Evolutionary conservation across 2,888 invertebrate genomes (phyloP).

Genomic region (Caenorhabditis imperialis): DNA sequence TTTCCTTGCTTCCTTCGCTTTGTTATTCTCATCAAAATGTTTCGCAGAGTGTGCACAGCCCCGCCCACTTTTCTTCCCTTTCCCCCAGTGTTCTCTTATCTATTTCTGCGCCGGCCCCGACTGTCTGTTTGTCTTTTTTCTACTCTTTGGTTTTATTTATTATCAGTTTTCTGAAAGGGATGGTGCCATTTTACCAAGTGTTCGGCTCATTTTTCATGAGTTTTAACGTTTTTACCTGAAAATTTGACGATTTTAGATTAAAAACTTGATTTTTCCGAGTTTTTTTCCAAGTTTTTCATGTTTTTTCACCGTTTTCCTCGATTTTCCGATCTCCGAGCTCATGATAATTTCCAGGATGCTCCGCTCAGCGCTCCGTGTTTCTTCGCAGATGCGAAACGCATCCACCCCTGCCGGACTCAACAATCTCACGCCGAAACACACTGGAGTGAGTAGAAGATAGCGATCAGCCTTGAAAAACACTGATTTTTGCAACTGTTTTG

Average conservation of each 20-base stretch:
- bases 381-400: slow-evolving; percentile 38
- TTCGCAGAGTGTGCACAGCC: slow-evolving; percentile 34
- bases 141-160: too few species aligned
- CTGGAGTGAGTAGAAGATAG: slow-evolving; percentile 45
- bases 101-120: not conserved
- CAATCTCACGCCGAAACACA: slow-evolving; percentile 48
- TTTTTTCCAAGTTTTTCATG: too few species aligned
- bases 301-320: not conserved
- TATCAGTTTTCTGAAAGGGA: too few species aligned
- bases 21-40: slow-evolving; percentile 13
- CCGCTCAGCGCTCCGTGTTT: slow-evolving; percentile 24
- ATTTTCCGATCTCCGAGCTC: not conserved
- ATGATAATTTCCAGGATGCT: slow-evolving; percentile 42
- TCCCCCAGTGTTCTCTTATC: not conserved
- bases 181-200: too few species aligned
- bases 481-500: too few species aligned
- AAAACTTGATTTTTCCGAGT: not conserved
- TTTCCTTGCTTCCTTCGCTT: slow-evolving; percentile 4
- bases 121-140: too few species aligned
- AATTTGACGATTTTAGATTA: too few species aligned
- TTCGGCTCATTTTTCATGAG: not conserved
- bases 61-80: not conserved
- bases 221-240: too few species aligned
- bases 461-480: slow-evolving; percentile 8
- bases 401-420: slow-evolving; percentile 46